Conservation (phyloP, 2,797 vertebrate genomes). For the Enteromius argenteus region DNA sequence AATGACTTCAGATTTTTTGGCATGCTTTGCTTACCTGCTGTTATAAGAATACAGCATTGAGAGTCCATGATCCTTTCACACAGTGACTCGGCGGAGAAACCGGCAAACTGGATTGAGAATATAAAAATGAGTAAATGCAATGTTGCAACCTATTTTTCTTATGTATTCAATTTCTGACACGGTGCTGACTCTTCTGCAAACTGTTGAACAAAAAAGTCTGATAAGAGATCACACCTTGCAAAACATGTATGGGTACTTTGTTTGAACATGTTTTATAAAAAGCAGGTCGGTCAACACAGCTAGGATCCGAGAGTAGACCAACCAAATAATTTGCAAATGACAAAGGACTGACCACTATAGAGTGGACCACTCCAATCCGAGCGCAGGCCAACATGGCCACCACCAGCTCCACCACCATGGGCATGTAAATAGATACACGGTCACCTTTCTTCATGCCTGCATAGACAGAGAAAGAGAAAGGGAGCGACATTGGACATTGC, state of each 20-base stretch:
- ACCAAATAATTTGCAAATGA: neutral
- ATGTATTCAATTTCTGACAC: neutral
- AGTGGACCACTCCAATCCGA: slow-evolving; percentile 94
- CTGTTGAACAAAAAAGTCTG: neutral
- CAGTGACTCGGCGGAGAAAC: slow-evolving; percentile 94
- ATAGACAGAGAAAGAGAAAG: neutral
- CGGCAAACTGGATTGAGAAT: slow-evolving; percentile 86
- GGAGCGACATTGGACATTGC: neutral
- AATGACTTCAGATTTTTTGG: neutral
- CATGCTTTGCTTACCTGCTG: slow-evolving; percentile 82
- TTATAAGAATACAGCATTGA: slow-evolving; percentile 89
- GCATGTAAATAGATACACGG: slow-evolving; percentile 94
- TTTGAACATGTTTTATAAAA: neutral
- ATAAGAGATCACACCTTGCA: neutral
- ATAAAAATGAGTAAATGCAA: neutral
- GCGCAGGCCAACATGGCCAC: slow-evolving; percentile 94
- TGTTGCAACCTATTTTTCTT: neutral
- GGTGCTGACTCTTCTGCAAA: neutral
- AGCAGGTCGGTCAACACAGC: neutral
- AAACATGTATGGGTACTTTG: neutral
- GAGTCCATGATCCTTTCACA: slow-evolving; percentile 94
- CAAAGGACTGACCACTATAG: slow-evolving; percentile 87
- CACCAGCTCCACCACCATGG: slow-evolving; percentile 96
- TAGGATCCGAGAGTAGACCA: neutral
- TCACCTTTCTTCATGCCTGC: slow-evolving; percentile 94